phyloP scores from a whole-genome alignment of 2,113 vertebrate genomes.

The Puffinus mauretanicus region DNA sequence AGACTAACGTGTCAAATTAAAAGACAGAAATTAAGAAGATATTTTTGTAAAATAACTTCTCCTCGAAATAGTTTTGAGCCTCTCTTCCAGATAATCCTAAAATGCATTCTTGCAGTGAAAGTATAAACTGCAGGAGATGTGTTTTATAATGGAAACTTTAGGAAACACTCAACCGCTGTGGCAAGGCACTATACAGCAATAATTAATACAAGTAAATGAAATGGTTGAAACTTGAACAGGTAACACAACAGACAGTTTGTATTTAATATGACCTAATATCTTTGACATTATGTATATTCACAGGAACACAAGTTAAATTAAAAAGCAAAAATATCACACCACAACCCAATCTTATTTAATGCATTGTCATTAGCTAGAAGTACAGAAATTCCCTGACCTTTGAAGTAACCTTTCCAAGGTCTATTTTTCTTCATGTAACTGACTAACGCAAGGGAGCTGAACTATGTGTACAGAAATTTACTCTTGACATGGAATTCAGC shows the following conservation, averaged over 20 bases:
- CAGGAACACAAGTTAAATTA: neutral
- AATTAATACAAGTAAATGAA: neutral
- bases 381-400: constrained; percentile 22
- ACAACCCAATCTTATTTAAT: neutral
- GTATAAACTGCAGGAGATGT: neutral
- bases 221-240: neutral
- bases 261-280: neutral
- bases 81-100: neutral
- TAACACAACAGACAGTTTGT: neutral
- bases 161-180: neutral
- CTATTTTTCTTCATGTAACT: constrained; percentile 47
- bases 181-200: neutral
- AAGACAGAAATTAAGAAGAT: neutral
- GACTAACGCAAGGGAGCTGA: constrained; percentile 45
- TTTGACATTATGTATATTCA: neutral
- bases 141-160: neutral
- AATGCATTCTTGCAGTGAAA: neutral
- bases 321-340: neutral
- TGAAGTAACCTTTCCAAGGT: constrained; percentile 21
- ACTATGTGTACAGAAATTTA: constrained; percentile 47
- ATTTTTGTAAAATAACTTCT: neutral
- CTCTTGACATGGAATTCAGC: constrained; percentile 41
- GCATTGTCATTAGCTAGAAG: constrained; percentile 8
- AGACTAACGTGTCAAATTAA: neutral
- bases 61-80: neutral